These are phyloP conservation scores for Carapus acus DNA, from an alignment of 2,797 vertebrate species.

Conservation along the genomic window DNA sequence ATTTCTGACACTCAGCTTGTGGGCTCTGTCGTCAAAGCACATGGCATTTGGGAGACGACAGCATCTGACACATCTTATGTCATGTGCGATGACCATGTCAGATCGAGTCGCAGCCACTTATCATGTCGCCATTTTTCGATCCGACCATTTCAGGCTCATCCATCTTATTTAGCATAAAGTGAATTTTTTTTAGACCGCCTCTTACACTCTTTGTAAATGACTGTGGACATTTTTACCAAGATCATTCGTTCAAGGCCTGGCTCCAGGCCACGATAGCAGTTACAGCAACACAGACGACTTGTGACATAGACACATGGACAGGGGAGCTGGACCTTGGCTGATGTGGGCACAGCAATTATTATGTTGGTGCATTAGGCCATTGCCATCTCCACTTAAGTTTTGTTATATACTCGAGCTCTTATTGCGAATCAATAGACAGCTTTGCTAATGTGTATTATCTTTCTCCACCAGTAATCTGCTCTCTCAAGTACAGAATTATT, in stretches of 20 bases:
- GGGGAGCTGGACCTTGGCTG: conserved; percentile 41
- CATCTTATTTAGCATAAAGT: conserved; percentile 56
- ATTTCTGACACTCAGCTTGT: conserved; percentile 12
- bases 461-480: conserved; percentile 22
- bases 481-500: conserved; percentile 10
- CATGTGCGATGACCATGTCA: conserved; percentile 56
- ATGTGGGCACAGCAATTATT: conserved; percentile 52
- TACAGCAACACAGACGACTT: too few relatives aligned
- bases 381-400: conserved; percentile 43
- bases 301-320: not conserved
- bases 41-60: conserved; percentile 30
- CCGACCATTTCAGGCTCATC: conserved; percentile 50
- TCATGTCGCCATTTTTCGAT: conserved; percentile 58
- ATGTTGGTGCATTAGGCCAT: conserved; percentile 47
- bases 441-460: conserved; percentile 39
- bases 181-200: conserved; percentile 52
- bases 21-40: conserved; percentile 33
- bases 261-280: conserved; percentile 43
- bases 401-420: conserved; percentile 34
- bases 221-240: conserved; percentile 47
- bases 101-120: conserved; percentile 57
- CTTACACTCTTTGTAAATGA: conserved; percentile 54
- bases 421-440: conserved; percentile 53
- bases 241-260: conserved; percentile 66
- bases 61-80: conserved; percentile 41